Conservation (phyloP, 1,140 invertebrate species). For the Drosophila azteca region DNA sequence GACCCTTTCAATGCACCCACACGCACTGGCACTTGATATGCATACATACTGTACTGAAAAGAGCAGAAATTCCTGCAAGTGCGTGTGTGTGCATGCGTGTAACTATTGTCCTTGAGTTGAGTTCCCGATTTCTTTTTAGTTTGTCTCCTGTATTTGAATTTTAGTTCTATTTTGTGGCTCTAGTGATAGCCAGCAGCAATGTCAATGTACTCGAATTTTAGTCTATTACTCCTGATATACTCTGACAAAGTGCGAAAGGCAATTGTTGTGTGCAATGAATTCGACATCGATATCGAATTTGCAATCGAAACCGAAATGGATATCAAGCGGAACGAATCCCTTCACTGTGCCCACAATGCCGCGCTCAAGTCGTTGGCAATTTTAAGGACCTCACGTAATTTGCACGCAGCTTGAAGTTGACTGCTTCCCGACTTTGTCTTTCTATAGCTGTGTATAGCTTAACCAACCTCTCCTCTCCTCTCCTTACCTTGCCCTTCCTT, state of each 20-base stretch:
- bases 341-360: slow-evolving; percentile 52
- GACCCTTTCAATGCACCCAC: background rate
- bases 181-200: slow-evolving; percentile 54
- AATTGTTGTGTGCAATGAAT: background rate
- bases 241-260: slow-evolving; percentile 75
- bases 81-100: slow-evolving; percentile 1
- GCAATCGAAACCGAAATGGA: slow-evolving; percentile 6
- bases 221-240: slow-evolving; percentile 84
- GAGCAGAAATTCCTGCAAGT: too few species aligned
- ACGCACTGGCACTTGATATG: too few species aligned
- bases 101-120: slow-evolving; percentile 38
- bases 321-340: too few species aligned
- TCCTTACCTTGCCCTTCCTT: background rate
- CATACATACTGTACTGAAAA: too few species aligned
- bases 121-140: slow-evolving; percentile 18
- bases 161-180: slow-evolving; percentile 65
- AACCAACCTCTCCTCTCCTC: background rate
- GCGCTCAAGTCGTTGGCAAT: slow-evolving; percentile 78
- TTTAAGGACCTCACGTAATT: slow-evolving; percentile 71
- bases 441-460: background rate
- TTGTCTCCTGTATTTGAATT: slow-evolving; percentile 52
- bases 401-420: slow-evolving; percentile 32
- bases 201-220: slow-evolving; percentile 83
- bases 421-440: background rate
- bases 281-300: slow-evolving; percentile 8